Evolutionary conservation across 2,888 invertebrate species (phyloP), one percentile per base, ranked within the genome.

Genomic region (Frankliniella intonsa): DNA sequence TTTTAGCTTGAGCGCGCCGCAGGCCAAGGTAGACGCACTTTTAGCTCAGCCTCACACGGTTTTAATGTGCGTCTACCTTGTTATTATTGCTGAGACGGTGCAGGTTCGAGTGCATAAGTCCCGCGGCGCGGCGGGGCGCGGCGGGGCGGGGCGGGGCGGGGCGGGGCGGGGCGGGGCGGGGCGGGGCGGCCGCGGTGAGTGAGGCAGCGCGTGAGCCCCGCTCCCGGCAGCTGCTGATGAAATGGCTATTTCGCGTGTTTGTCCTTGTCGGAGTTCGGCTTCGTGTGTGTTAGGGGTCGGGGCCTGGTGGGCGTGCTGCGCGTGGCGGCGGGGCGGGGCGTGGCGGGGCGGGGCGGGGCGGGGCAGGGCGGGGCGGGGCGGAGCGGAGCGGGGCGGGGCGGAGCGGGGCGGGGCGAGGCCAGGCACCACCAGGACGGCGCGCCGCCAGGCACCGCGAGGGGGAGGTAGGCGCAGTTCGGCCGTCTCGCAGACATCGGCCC

Each of bases 221-320:
- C 22, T n/a, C 19, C 19, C 62, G 14, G 10, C 69, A 25, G 69
- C 69, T 76, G 22, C 25, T 25, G 69, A 76, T 76, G 69, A 76
- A 76, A 76, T 76, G 69, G 69, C 69, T 76, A 8, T 25, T 76
- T 76, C 69, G 69, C 69, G 69, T 76, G 69, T 25, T 25, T 76
- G 69, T 76, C 69, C 69, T 76, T 76, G 69, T 25, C 69, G 69
- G 69, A 76, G 69, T 76, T 76, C 22, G 22, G 62, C 17, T 62
- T 62, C 62, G 62, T 62, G 62, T 62, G 62, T 62, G 62, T 17
- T 62, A 7, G 62, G n/a, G 62, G 17, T 62, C 62, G 38, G 38
- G 55, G 55, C 55, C 5, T 19, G 55, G 55, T 7, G 55, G 55
- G 55, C 55, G 55, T 55, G 55, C 17, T 19, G 55, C 19, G 55